Conservation (phyloP, 2,113 vertebrate species). For the Myxocyprinus asiaticus region DNA sequence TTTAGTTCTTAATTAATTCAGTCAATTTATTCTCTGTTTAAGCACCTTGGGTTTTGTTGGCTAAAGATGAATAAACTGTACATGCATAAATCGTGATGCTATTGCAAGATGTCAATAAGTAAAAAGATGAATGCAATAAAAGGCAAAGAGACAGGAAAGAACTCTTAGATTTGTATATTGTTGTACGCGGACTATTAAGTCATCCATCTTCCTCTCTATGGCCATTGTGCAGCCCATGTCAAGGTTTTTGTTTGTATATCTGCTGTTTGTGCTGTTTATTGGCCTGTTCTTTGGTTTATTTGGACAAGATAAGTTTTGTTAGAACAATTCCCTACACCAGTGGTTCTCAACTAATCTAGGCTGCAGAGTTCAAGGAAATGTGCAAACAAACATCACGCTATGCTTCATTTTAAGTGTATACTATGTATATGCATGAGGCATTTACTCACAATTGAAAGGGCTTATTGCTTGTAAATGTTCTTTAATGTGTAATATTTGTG, state of each 20-base stretch:
- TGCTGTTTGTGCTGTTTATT: not conserved
- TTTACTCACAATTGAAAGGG: not conserved
- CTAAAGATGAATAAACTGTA: not conserved
- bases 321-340: not conserved
- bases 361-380: too few relatives aligned
- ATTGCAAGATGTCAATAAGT: not conserved
- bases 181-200: too few relatives aligned
- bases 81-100: not conserved
- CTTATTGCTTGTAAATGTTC: not conserved
- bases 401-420: too few relatives aligned
- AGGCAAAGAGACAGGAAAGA: not conserved
- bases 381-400: too few relatives aligned
- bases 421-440: not conserved
- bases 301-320: not conserved
- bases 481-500: not conserved
- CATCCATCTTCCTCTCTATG: too few relatives aligned
- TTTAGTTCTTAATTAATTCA: not conserved
- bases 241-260: constrained; percentile 28
- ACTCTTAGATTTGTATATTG: too few relatives aligned
- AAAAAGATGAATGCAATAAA: not conserved
- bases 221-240: not conserved
- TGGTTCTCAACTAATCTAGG: too few relatives aligned
- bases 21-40: not conserved
- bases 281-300: not conserved
- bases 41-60: not conserved